Conservation (phyloP, 2,888 invertebrate species). For the Caenorhabditis becei region DNA sequence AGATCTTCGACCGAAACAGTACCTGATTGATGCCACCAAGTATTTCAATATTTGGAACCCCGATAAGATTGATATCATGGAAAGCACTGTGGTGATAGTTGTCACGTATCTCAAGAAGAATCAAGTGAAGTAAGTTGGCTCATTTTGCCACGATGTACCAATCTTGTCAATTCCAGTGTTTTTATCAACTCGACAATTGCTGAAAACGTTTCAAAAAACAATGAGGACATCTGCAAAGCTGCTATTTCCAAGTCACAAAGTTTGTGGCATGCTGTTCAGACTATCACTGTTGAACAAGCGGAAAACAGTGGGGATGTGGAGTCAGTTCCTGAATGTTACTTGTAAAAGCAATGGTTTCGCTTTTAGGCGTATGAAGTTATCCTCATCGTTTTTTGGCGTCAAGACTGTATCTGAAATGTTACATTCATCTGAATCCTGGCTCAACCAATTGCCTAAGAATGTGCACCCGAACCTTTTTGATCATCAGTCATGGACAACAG, state of each 20-base stretch:
- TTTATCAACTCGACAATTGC: neutral
- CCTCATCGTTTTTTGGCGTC: constrained; percentile 6
- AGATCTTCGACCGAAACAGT: neutral
- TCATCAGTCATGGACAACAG: constrained; percentile 20
- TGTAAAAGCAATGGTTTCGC: neutral
- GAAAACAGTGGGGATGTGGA: constrained; percentile 1
- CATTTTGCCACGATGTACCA: neutral
- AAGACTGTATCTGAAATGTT: constrained; percentile 5
- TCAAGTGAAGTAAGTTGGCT: neutral
- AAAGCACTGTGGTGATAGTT: neutral
- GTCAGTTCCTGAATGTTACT: no score
- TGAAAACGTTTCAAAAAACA: constrained; percentile 4
- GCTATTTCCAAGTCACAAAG: neutral
- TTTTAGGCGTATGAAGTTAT: neutral
- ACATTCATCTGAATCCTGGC: neutral
- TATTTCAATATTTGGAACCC: neutral
- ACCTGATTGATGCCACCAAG: neutral
- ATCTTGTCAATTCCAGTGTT: neutral
- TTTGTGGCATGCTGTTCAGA: constrained; percentile 9
- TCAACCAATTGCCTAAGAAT: neutral
- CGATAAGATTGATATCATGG: neutral
- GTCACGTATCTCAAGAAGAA: neutral
- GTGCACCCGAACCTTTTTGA: constrained; percentile 13
- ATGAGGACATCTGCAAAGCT: neutral
- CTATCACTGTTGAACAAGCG: constrained; percentile 1